Base-by-base conservation (phyloP, 2,888 invertebrate species). In the Drosophila paranaensis region DNA sequence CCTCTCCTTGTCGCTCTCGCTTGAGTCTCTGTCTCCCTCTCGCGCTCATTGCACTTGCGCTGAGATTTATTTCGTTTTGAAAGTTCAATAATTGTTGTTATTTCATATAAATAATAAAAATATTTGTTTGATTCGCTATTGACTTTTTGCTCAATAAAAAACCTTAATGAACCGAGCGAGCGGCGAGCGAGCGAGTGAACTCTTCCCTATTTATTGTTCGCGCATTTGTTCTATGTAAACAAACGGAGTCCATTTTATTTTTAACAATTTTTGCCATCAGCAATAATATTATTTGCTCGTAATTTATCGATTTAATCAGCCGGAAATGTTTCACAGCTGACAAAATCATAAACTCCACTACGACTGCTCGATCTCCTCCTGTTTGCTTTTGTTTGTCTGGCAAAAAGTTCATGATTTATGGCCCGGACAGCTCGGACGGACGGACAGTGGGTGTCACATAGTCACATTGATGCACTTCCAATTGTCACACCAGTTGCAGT, bases 251-350 rank as follows among this genome's bases (percentile, higher is more conserved):
- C 48, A 74, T 74, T 78, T 64, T 45, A 48, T 71, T 53, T 56
- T 62, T 35, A 63, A 68, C 79, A 77, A 72, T 77, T 83, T 74
- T 60, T 68, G 64, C 33, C 75, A 80, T 80, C 81, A 71, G 74
- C 54, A 74, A 74, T 74, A 69, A 56, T 64, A 88, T 86, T 83
- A 86, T 88, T 73, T 79, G 66, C 79, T 66, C 86, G 81, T 86
- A 83, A 86, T 83, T 86, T 86, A 86, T 86, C 80, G 88, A 86
- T 86, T 86, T 76, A 86, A 85, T 85, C 85, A 85, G 86, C 74
- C 83, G 81, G 86, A 85, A 88, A 88, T 88, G 81, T 79, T 82
- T 88, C 87, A 82, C 81, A 81, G 85, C 82, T 85, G 81, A 88
- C 88, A 86, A 86, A 88, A 88, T 88, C 86, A 86, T 88, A 88